These are phyloP conservation scores for Meandrina meandrites DNA, from an alignment of 92 coral and sea anemone species.

Conservation along the genomic window DNA sequence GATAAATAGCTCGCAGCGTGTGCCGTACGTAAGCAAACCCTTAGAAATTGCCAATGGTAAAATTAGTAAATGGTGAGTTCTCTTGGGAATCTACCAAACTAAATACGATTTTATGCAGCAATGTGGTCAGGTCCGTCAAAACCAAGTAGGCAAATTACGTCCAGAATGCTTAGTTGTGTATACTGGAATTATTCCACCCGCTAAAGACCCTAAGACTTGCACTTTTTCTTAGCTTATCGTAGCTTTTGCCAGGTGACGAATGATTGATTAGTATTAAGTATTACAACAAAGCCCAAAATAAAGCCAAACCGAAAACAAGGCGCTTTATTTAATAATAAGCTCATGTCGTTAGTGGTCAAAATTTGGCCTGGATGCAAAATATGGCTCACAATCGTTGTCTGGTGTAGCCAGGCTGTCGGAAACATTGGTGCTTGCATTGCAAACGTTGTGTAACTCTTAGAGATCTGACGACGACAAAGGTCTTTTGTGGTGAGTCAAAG, in stretches of 20 bases:
- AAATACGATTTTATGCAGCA: neutral
- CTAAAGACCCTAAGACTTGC: neutral
- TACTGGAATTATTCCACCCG: neutral
- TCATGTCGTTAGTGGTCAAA: constrained; percentile 6
- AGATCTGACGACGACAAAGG: neutral
- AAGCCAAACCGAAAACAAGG: neutral
- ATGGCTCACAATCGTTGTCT: neutral
- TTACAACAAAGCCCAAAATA: constrained; percentile 34
- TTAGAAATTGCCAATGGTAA: constrained; percentile 6
- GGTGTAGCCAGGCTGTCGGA: neutral
- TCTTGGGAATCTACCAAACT: neutral
- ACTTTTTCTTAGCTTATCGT: constrained; percentile 2
- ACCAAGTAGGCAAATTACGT: neutral
- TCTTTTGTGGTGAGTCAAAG: neutral
- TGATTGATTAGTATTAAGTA: neutral
- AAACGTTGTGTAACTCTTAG: neutral
- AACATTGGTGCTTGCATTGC: neutral
- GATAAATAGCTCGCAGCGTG: neutral
- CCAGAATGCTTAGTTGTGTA: neutral
- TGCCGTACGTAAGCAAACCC: neutral
- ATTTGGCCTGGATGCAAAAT: constrained; percentile 2
- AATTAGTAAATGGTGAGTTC: neutral
- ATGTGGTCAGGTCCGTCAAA: neutral
- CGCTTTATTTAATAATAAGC: neutral
- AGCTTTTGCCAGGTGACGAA: neutral